These are phyloP conservation scores for Tenualosa ilisha DNA, from an alignment of 2,797 vertebrate species.

Conservation along the genomic window DNA sequence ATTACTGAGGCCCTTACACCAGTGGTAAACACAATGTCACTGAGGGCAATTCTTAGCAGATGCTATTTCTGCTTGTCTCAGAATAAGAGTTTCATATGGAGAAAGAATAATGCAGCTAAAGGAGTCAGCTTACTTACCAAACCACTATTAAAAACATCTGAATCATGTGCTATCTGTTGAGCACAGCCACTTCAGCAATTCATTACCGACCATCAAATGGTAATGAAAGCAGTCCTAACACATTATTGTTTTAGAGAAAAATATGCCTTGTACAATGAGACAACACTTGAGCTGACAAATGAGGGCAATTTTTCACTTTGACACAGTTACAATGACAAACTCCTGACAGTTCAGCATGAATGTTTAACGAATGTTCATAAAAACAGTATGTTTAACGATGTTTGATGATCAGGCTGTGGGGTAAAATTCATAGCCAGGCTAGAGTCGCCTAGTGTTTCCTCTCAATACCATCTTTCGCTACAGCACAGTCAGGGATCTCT, in stretches of 20 bases:
- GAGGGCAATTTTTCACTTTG: neutral
- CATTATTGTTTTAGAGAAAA: neutral
- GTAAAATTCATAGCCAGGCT: no score
- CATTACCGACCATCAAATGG: neutral
- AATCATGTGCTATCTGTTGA: neutral
- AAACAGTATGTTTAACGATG: no score
- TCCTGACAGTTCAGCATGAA: neutral
- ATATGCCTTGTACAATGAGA: neutral
- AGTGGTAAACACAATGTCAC: neutral
- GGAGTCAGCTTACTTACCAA: neutral
- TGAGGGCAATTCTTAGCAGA: neutral
- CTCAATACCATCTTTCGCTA: no score
- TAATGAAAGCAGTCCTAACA: neutral
- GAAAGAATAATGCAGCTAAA: neutral
- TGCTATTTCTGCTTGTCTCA: neutral
- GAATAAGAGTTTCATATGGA: neutral
- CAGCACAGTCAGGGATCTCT: no score
- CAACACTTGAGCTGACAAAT: neutral
- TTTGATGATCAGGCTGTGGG: no score
- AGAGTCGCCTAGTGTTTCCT: no score
- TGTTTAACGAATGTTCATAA: neutral
- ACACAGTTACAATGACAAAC: neutral
- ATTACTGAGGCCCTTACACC: neutral
- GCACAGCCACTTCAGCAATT: neutral
- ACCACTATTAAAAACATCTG: neutral